These are phyloP conservation scores for Melipona quadrifasciata DNA, from an alignment of 1,140 invertebrate genomes.

Conservation along the genomic window DNA sequence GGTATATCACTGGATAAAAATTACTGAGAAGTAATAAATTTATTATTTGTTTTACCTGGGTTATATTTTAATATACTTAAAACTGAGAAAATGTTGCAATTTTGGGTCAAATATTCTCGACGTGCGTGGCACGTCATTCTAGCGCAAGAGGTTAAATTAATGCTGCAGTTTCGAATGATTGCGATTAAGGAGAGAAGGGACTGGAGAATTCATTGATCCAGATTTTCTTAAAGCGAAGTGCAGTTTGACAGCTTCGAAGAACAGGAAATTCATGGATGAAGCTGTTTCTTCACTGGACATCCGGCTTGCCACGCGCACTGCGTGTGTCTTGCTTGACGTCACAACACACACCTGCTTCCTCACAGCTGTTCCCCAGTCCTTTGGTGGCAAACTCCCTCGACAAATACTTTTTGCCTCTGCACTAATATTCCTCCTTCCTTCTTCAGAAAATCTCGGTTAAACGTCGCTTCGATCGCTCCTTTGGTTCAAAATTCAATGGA, in stretches of 20 bases:
- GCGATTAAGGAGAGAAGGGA: neutral
- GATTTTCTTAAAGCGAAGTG: neutral
- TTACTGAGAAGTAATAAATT: no score
- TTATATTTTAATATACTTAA: no score
- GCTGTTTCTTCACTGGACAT: slow-evolving; percentile 62
- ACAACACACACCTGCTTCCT: slow-evolving; percentile 74
- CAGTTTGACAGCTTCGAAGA: neutral
- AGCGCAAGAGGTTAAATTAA: no score
- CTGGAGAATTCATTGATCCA: neutral
- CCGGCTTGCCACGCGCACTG: slow-evolving; percentile 74
- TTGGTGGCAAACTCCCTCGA: slow-evolving; percentile 54
- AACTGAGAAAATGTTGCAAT: no score
- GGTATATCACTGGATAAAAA: no score
- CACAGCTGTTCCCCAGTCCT: slow-evolving; percentile 73
- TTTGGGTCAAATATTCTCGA: no score
- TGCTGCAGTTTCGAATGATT: neutral
- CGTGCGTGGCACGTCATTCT: no score
- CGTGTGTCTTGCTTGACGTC: slow-evolving; percentile 77
- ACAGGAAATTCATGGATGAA: slow-evolving; percentile 37
- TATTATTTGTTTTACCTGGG: no score
- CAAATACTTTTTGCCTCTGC: slow-evolving; percentile 39
- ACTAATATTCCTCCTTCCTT: neutral
- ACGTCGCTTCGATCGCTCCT: neutral
- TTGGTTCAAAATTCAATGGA: no score
- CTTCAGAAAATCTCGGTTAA: neutral